Conservation (phyloP, 2,113 vertebrate genomes). For the Archocentrus centrarchus region DNA sequence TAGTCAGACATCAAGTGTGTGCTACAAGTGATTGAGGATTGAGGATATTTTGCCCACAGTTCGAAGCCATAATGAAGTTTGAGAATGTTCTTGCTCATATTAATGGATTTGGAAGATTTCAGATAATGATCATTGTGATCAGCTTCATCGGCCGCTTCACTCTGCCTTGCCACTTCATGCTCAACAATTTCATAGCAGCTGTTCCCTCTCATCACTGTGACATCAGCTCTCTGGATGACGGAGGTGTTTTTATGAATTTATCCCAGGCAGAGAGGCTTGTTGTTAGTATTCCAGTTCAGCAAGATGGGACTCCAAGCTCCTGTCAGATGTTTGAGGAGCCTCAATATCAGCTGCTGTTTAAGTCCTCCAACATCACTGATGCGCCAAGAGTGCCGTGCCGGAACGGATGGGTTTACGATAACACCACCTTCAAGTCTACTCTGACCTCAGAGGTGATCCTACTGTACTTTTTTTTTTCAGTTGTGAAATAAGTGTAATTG, state of each 20-base stretch:
- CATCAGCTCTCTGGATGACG: constrained; percentile 72
- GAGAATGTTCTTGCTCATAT: constrained; percentile 85
- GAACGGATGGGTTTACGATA: constrained; percentile 88
- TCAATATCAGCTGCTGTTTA: constrained; percentile 81
- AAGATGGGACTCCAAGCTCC: constrained; percentile 82
- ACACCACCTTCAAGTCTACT: constrained; percentile 85
- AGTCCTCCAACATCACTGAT: constrained; percentile 69
- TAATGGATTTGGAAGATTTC: constrained; percentile 88
- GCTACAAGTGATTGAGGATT: background rate
- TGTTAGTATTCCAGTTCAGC: constrained; percentile 79
- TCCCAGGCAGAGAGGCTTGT: constrained; percentile 75
- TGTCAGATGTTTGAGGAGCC: constrained; percentile 84
- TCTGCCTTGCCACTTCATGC: constrained; percentile 87
- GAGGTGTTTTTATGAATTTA: constrained; percentile 76
- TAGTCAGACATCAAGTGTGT: constrained; percentile 6
- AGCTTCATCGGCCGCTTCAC: constrained; percentile 77
- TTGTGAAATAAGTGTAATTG: background rate
- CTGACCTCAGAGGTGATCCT: constrained; percentile 89
- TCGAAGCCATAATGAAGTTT: constrained; percentile 64
- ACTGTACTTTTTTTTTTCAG: background rate
- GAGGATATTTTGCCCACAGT: background rate
- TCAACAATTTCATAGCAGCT: constrained; percentile 85
- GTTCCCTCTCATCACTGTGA: constrained; percentile 85
- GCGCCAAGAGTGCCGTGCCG: constrained; percentile 76
- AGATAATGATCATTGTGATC: constrained; percentile 80